A percentile compares a stretch with the other conserved stretches of the same genome.
Conservation (phyloP, 2,113 vertebrate genomes). For the Axis porcinus region DNA sequence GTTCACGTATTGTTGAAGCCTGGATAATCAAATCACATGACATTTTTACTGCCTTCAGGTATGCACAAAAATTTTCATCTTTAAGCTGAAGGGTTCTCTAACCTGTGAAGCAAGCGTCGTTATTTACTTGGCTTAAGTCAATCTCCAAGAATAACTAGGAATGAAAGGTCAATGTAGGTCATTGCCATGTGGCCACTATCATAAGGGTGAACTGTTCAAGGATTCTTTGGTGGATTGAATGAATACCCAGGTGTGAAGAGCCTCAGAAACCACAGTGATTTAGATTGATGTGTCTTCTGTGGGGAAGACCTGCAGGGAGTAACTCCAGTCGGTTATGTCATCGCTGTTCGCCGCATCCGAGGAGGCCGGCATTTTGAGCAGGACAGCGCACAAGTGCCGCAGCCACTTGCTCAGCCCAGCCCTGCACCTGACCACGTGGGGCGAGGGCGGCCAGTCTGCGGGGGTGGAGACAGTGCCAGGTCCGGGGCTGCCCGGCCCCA, state of each 20-base stretch:
- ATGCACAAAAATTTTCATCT: constrained; percentile 97
- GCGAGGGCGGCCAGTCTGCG: not conserved
- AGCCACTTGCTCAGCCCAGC: not conserved
- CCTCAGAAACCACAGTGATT: not conserved
- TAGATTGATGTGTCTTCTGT: not conserved
- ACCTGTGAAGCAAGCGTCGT: constrained; percentile 90
- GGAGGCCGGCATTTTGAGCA: not conserved
- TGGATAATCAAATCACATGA: constrained; percentile 96
- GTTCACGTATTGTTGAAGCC: not conserved
- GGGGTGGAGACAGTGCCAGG: not conserved
- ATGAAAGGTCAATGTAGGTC: constrained; percentile 96
- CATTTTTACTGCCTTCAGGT: constrained; percentile 97
- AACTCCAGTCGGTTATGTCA: not conserved
- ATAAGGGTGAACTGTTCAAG: constrained; percentile 89
- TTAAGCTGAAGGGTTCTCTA: constrained; percentile 93
- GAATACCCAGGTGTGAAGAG: not conserved
- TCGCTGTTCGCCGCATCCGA: not conserved
- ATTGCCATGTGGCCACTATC: constrained; percentile 97
- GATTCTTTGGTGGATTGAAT: constrained; percentile 78
- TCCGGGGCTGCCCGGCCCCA: not conserved
- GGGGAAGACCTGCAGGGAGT: not conserved
- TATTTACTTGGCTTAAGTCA: constrained; percentile 92
- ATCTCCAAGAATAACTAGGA: constrained; percentile 94
- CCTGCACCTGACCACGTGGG: not conserved
- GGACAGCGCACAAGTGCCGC: not conserved